Evolutionary conservation across 2,113 vertebrate species (phyloP), one percentile per base, ranked within the genome.

Genomic region (Rhea pennata): DNA sequence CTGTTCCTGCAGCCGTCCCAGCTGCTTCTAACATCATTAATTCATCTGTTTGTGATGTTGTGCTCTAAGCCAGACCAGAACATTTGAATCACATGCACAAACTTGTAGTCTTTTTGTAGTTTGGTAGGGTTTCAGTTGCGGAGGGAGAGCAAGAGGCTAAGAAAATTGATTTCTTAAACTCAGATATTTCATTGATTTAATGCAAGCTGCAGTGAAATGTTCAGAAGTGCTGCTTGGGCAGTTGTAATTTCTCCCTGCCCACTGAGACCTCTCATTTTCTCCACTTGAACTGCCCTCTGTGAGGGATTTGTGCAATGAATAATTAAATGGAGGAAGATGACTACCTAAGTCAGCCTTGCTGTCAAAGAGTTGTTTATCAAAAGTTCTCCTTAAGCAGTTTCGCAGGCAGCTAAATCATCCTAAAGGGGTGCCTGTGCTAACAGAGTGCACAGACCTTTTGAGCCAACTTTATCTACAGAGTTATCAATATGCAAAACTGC

Each of bases 81-180:
- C 31, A 8, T 59, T 66, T 36, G 36, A 77, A 59, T 22, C 64
- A 27, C 69, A 2, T 59, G 61, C 36, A 56, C 24, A 7, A 54
- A 65, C 61, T 66, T 51, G 48, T 6, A 1, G 8, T 22, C 62
- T 33, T 44, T 33, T 24, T 15, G 12, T 44, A 11, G 19, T 5
- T 33, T 33, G 16, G 26, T 10, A 33, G 16, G 29, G 8, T 12
- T 1, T n/a, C 0, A 8, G 39, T 29, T 58, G 36, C 4, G 19
- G 56, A 84, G 51, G 31, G 19, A 72, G 42, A 79, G 50, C 54
- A 74, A 67, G 56, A 17, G 24, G n/a, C 33, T 31, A 36, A 59
- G 9, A 84, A 14, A 44, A 22, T 46, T 1, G 0, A 15, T 56
- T 77, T 82, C 76, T 92, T 86, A 39, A 67, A 14, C 40, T 2